Evolutionary conservation across 2,888 invertebrate species (phyloP), one percentile per base, ranked within the genome.

Genomic region (Ephialtes manifestator): DNA sequence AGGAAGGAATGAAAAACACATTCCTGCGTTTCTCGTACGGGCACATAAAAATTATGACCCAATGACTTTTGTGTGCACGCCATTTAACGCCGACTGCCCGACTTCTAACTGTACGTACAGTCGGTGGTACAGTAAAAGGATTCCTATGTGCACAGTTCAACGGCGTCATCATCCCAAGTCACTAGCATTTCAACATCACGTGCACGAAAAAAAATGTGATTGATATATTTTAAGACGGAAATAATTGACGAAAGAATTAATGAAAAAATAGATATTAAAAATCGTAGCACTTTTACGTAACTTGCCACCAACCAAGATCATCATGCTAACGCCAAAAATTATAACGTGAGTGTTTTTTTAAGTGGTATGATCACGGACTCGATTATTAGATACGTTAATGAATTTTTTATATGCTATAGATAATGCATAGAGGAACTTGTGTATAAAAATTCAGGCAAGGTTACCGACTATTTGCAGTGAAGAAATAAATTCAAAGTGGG

Each of bases 1-100:
- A 18, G 10, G 35, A 65, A 43, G 35, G 8, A 65, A 65, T 18
- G 18, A 65, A 20, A 65, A 20, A 39, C 11, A 39, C 11, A 43
- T 46, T 48, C 31, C 5, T n/a, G 20, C 55, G 28, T 18, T 31
- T 2, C 28, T 43, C 24, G 18, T 43, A 63, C 28, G 18, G 13
- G 31, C 2, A 24, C 24, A 48, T 46, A 58, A 31, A 51, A 76
- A 83, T 87, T 72, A 85, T 83, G 83, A 83, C 72, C 85, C 78
- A 83, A 85, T 65, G 86, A 75, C 79, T 86, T 85, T 80, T 81
- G 89, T 90, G 86, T 89, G 81, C 87, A 85, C 84, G 48, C 28
- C 86, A 87, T 74, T 90, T 90, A 90, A 89, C 91, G 78, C 82
- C 51, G 8, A 35, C 53, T 39, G 48, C 63, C 72, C 81, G 46